These are phyloP conservation scores for Amiota communis DNA, from an alignment of 2,888 invertebrate species.

Conservation along the genomic window DNA sequence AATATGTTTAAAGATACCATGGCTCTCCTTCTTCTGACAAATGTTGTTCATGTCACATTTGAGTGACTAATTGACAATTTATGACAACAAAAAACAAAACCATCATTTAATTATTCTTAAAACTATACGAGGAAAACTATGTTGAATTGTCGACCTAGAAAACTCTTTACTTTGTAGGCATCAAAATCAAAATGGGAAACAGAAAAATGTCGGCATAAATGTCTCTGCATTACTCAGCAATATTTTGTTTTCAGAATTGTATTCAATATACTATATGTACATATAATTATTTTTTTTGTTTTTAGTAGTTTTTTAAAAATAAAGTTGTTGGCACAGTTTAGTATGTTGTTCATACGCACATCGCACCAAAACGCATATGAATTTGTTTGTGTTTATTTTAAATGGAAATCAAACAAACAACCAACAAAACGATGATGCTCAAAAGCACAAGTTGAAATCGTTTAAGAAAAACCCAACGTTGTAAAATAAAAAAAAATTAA, in stretches of 20 bases:
- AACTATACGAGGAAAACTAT: no score
- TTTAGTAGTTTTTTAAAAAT: background rate
- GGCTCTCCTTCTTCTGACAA: no score
- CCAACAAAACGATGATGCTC: slow-evolving; percentile 31
- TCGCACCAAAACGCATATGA: background rate
- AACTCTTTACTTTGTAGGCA: background rate
- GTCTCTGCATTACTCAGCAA: background rate
- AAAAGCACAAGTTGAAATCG: slow-evolving; percentile 28
- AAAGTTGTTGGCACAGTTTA: slow-evolving; percentile 16
- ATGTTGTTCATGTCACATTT: background rate
- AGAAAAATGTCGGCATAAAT: background rate
- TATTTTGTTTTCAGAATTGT: background rate
- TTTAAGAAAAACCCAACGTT: background rate
- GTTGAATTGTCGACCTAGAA: no score
- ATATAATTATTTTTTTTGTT: no score
- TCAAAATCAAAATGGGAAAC: slow-evolving; percentile 6
- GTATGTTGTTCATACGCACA: no score
- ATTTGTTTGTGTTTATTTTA: slow-evolving; percentile 4
- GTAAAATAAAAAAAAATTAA: background rate
- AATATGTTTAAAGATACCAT: no score
- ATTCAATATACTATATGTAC: no score
- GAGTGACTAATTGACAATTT: slow-evolving; percentile 16
- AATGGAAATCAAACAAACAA: slow-evolving; percentile 34
- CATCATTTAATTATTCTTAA: no score
- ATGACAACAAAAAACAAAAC: background rate